Evolutionary conservation across 2,888 invertebrate genomes (phyloP).

Genomic region (Rhogogaster chlorosoma): DNA sequence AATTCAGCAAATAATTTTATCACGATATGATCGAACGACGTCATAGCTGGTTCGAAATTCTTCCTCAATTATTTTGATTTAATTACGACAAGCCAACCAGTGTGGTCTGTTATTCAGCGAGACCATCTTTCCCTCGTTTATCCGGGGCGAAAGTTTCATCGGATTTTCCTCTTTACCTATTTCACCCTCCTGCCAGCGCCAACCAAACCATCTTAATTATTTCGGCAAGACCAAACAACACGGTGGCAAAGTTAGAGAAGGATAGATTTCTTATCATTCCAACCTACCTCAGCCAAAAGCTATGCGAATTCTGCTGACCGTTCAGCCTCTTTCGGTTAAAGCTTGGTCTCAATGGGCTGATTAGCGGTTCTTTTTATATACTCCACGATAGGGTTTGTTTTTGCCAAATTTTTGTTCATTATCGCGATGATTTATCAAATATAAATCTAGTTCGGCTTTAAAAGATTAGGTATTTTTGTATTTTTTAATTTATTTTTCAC

Average conservation of each 20-base stretch:
- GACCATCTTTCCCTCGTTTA: not conserved
- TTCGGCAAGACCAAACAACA: constrained; percentile 22
- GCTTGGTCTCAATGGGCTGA: not conserved
- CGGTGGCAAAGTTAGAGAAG: constrained; percentile 13
- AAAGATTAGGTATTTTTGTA: not conserved
- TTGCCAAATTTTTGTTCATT: not conserved
- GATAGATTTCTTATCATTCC: not conserved
- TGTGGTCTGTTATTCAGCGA: not conserved
- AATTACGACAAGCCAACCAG: not conserved
- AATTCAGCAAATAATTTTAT: not conserved
- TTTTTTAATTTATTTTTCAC: not conserved
- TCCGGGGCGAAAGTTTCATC: constrained; percentile 8
- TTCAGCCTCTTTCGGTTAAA: not conserved
- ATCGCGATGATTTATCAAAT: not conserved
- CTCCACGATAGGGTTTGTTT: not conserved
- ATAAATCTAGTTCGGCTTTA: not conserved
- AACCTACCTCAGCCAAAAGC: not conserved
- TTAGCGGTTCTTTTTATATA: not conserved
- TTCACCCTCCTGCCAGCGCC: not conserved
- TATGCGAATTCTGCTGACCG: not conserved
- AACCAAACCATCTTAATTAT: constrained; percentile 28
- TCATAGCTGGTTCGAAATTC: not conserved
- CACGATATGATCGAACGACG: not conserved
- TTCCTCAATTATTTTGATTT: not conserved
- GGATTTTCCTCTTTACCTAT: not conserved